A percentile compares a stretch with the other conserved stretches of the same genome.
Conservation (phyloP, 2,888 invertebrate genomes). For the Steinernema carpocapsae region DNA sequence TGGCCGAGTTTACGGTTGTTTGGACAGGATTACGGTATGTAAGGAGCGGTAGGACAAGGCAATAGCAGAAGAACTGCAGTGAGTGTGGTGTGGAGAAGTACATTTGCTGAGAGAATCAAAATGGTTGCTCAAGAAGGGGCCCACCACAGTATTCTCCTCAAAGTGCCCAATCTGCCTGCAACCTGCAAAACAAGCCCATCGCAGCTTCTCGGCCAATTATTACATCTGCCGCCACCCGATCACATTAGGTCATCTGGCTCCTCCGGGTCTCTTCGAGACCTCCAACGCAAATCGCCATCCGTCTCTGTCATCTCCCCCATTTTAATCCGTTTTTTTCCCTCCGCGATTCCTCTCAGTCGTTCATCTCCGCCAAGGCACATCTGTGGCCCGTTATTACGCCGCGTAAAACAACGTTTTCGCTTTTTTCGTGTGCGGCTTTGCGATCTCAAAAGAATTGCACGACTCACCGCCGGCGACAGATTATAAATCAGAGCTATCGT, state of each 20-base stretch:
- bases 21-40: too few relatives aligned
- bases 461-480: constrained; percentile 10
- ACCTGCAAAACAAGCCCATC: too few relatives aligned
- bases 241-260: constrained; percentile 14
- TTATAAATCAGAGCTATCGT: constrained; percentile 29
- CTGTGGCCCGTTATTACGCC: constrained; percentile 30
- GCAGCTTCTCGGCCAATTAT: constrained; percentile 1
- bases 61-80: too few relatives aligned
- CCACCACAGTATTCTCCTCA: too few relatives aligned
- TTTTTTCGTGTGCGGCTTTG: constrained; percentile 1
- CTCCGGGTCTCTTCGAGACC: background rate
- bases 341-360: background rate
- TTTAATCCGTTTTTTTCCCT: constrained; percentile 7
- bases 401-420: constrained; percentile 19
- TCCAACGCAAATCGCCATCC: background rate
- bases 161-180: too few relatives aligned
- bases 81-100: too few relatives aligned
- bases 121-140: too few relatives aligned
- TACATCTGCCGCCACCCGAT: background rate
- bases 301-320: background rate
- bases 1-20: too few relatives aligned
- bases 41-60: too few relatives aligned
- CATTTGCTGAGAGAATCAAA: too few relatives aligned
- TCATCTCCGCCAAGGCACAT: constrained; percentile 8
- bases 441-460: background rate